These are phyloP conservation scores for Hucho hucho DNA, from an alignment of 2,113 vertebrate species.

Conservation along the genomic window DNA sequence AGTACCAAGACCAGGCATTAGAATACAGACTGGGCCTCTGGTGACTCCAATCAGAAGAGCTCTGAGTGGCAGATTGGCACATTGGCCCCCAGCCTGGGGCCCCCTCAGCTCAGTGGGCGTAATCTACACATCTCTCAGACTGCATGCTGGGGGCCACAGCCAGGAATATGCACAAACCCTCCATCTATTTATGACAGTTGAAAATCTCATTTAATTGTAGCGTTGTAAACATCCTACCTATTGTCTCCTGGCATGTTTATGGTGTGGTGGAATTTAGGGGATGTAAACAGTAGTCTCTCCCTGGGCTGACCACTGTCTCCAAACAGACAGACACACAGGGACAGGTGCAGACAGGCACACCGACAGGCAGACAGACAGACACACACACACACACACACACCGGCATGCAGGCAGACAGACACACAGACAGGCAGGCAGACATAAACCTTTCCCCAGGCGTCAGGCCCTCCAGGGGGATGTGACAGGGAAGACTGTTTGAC, in stretches of 20 bases:
- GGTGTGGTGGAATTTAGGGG: background rate
- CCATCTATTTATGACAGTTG: background rate
- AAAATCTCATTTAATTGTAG: background rate
- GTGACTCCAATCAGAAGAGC: slow-evolving; percentile 31
- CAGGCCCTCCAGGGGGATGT: slow-evolving; percentile 39
- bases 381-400: background rate
- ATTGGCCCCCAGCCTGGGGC: slow-evolving; percentile 15
- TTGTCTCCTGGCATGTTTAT: background rate
- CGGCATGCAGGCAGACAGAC: background rate
- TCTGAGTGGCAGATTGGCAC: slow-evolving; percentile 26
- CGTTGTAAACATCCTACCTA: slow-evolving; percentile 49
- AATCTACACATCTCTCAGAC: slow-evolving; percentile 9
- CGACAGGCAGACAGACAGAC: background rate
- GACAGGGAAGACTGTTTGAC: slow-evolving; percentile 67
- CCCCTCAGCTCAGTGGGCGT: slow-evolving; percentile 16
- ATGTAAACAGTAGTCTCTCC: background rate
- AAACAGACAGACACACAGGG: background rate
- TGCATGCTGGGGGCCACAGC: background rate
- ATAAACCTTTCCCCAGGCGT: background rate
- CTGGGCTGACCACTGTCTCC: background rate
- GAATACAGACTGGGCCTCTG: slow-evolving; percentile 14
- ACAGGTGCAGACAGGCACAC: background rate
- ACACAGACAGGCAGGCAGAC: background rate
- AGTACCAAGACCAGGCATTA: background rate
- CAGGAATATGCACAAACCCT: slow-evolving; percentile 20